Evolutionary conservation across 2,113 vertebrate species (phyloP).

Genomic region (Sialia sialis): DNA sequence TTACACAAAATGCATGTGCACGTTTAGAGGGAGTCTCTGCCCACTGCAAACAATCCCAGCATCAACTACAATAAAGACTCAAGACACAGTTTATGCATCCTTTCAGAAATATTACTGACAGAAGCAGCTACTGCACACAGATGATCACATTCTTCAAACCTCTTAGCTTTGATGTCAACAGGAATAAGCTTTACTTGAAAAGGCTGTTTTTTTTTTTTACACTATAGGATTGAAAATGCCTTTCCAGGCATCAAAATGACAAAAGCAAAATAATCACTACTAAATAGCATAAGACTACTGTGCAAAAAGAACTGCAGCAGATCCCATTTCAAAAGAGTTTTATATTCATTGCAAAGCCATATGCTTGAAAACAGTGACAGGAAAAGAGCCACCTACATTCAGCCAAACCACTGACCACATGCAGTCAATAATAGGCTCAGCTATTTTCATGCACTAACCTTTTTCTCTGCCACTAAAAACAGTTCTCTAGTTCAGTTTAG

Average conservation of each 20-base stretch:
- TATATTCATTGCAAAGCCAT: conserved; percentile 56
- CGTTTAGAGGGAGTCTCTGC: background rate
- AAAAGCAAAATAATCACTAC: background rate
- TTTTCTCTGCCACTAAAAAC: conserved; percentile 70
- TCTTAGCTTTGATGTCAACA: conserved; percentile 26
- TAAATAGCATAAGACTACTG: conserved; percentile 7
- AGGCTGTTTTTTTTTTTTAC: background rate
- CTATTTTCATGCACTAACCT: conserved; percentile 72
- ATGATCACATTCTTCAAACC: background rate
- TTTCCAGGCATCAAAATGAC: background rate
- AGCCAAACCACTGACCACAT: conserved; percentile 69
- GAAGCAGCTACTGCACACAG: background rate
- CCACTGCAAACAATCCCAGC: background rate
- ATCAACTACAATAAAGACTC: background rate
- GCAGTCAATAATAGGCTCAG: conserved; percentile 65
- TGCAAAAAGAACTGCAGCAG: conserved; percentile 23
- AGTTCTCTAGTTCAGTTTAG: conserved; percentile 62
- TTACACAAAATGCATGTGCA: background rate
- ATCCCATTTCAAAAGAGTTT: conserved; percentile 31
- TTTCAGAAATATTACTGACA: background rate
- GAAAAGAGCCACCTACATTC: conserved; percentile 69
- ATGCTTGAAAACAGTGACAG: conserved; percentile 61
- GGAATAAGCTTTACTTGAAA: background rate
- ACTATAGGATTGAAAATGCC: background rate
- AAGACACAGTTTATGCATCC: background rate